Conservation (phyloP, 2,888 invertebrate species). For the Aquatica leii region DNA sequence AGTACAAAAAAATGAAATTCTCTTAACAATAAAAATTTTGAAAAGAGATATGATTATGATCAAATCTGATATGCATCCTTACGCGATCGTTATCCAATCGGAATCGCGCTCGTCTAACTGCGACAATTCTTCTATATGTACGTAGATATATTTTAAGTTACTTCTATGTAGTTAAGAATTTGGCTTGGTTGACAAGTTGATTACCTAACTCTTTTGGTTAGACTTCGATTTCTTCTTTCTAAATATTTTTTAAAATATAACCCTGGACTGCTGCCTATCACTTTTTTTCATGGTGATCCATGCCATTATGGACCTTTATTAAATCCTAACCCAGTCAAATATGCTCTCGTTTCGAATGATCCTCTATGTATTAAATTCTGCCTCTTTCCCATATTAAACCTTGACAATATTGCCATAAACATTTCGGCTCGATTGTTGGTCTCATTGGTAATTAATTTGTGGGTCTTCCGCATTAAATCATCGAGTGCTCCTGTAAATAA, state of each 20-base stretch:
- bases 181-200: too few relatives aligned
- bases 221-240: too few relatives aligned
- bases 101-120: too few relatives aligned
- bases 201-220: too few relatives aligned
- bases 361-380: neutral
- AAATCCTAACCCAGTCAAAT: neutral
- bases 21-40: too few relatives aligned
- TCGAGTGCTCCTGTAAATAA: neutral
- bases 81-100: too few relatives aligned
- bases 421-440: neutral
- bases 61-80: too few relatives aligned
- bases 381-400: neutral
- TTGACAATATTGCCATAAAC: neutral
- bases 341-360: neutral
- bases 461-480: neutral
- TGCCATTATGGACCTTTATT: neutral
- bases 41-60: too few relatives aligned
- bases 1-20: too few relatives aligned
- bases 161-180: too few relatives aligned
- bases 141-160: too few relatives aligned
- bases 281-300: neutral
- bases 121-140: too few relatives aligned
- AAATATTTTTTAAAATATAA: neutral
- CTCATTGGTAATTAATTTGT: neutral
- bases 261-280: neutral